Evolutionary conservation across 2,797 vertebrate species (phyloP), one percentile per base, ranked within the genome.

Genomic region (Apodemus agrarius): DNA sequence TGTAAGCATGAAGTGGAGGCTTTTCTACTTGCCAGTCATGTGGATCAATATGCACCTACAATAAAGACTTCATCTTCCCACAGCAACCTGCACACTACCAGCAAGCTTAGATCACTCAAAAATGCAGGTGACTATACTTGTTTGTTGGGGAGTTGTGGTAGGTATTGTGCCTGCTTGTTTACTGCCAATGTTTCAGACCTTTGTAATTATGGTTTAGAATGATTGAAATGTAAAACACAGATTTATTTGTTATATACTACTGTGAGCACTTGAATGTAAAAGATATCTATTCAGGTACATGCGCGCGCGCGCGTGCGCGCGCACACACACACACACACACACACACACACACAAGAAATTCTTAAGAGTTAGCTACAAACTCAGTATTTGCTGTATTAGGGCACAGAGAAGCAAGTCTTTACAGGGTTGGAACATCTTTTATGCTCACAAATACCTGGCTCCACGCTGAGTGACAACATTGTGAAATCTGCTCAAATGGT

Each of bases 341-440:
- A 37, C 4, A 57, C 52, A 52, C 52, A 52, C 49, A 52, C 49
- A 13, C 11, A 13, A 61, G n/a, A 3, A 89, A 85, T 37, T 76
- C 69, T 4, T 72, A 43, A 57, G 19, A 46, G 8, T 89, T 78
- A 91, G 22, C 26, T 80, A 10, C 57, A 43, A 95, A 92, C 61
- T 91, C 72, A 89, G 16, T 21, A 78, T 86, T 90, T 89, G 24
- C n/a, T 88, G 43, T 26, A 79, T 90, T 65, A 72, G 52, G 94
- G 34, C 10, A 61, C 16, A 94, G 81, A 78, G 52, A 80, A 89
- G n/a, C 46, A 75, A 84, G n/a, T 92, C 19, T 69, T 89, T 93
- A 67, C 1, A 52, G 37, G 19, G 34, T 37, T 57, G 14, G 43
- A 83, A 26, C 80, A 49, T 75, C 5, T 87, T 94, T 59, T 46